Evolutionary conservation across 2,888 invertebrate species (phyloP).

Genomic region (Melieria omissa): DNA sequence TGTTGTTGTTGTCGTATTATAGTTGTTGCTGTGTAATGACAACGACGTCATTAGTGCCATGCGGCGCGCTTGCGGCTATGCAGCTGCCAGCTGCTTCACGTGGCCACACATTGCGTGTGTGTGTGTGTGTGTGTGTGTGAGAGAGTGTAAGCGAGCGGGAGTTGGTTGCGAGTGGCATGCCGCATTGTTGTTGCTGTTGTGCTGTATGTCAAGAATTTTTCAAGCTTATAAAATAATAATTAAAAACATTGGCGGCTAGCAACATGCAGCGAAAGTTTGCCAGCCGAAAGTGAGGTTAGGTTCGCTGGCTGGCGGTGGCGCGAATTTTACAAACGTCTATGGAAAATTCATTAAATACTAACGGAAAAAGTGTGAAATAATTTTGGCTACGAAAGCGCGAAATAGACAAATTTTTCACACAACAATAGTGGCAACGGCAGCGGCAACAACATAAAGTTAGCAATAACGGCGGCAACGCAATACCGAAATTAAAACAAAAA

Average conservation of each 20-base stretch:
- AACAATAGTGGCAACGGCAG: neutral
- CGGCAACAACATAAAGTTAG: neutral
- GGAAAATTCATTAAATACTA: neutral
- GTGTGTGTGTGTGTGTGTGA: no score
- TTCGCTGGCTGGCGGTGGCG: no score
- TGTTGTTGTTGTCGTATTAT: no score
- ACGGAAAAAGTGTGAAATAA: neutral
- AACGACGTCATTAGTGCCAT: no score
- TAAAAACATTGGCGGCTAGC: slow-evolving; percentile 33
- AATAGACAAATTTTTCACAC: neutral
- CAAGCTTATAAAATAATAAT: slow-evolving; percentile 31
- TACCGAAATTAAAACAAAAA: no score
- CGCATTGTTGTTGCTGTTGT: no score
- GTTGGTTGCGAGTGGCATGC: no score
- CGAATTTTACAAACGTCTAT: neutral
- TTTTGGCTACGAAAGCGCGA: neutral
- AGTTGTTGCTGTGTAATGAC: no score
- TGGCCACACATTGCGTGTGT: no score
- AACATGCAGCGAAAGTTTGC: slow-evolving; percentile 25
- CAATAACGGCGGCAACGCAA: neutral
- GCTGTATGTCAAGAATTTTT: slow-evolving; percentile 22
- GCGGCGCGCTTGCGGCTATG: no score
- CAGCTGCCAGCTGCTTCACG: no score
- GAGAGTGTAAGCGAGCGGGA: no score
- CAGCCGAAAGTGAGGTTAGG: neutral